Conservation (phyloP, 2,888 invertebrate genomes). For the Gerris lacustris region DNA sequence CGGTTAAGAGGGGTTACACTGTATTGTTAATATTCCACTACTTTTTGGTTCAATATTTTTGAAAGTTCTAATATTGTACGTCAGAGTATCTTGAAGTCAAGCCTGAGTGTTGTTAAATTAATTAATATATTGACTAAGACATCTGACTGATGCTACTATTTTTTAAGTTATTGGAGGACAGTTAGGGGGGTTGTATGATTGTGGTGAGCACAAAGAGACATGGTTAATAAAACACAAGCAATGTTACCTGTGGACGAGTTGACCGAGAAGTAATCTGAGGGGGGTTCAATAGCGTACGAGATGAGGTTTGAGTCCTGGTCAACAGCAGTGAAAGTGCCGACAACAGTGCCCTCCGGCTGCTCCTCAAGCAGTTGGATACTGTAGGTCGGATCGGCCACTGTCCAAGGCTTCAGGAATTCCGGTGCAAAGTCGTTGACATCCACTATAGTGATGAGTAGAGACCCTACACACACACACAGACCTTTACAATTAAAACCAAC, state of each 20-base stretch:
- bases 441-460: constrained; percentile 47
- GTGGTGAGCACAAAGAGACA: too few species aligned
- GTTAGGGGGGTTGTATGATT: too few species aligned
- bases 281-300: constrained; percentile 54
- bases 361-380: constrained; percentile 63
- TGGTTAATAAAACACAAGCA: too few species aligned
- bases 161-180: too few species aligned
- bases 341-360: constrained; percentile 62
- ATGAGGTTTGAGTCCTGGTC: constrained; percentile 75
- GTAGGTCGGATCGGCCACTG: constrained; percentile 49
- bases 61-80: too few species aligned
- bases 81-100: too few species aligned
- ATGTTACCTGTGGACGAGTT: constrained; percentile 61
- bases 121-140: too few species aligned
- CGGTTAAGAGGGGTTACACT: too few species aligned
- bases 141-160: too few species aligned
- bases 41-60: too few species aligned
- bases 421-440: constrained; percentile 49
- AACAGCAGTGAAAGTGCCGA: constrained; percentile 62
- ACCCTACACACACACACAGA: constrained; percentile 39
- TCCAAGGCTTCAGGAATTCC: constrained; percentile 59
- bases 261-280: constrained; percentile 64
- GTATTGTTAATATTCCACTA: too few species aligned
- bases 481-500: neutral
- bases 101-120: too few species aligned